Evolutionary conservation across 2,797 vertebrate genomes (phyloP).

Genomic region (Fundulus diaphanus): DNA sequence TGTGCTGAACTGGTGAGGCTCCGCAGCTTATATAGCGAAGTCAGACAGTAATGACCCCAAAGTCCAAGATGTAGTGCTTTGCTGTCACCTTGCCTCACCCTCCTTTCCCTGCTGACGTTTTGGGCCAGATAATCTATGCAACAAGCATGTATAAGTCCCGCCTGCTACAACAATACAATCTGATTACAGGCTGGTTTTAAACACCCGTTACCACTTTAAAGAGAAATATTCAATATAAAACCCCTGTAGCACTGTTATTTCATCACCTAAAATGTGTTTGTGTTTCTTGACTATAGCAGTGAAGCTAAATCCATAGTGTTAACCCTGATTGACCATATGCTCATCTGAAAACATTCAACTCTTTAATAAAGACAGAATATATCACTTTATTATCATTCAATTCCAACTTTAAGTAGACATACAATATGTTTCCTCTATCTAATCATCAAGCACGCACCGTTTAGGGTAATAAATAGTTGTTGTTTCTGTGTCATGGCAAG

Average conservation of each 20-base stretch:
- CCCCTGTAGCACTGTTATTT: background rate
- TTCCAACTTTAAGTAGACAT: slow-evolving; percentile 34
- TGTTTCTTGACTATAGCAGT: background rate
- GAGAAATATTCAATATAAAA: background rate
- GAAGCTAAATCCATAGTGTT: background rate
- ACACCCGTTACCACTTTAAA: background rate
- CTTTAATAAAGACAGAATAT: slow-evolving; percentile 1
- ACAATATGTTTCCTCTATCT: slow-evolving; percentile 10
- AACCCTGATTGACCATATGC: slow-evolving; percentile 16
- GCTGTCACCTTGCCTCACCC: slow-evolving; percentile 70
- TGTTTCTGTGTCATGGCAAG: slow-evolving; percentile 45
- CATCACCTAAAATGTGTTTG: background rate
- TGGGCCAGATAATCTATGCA: slow-evolving; percentile 23
- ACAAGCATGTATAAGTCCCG: background rate
- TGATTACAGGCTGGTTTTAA: background rate
- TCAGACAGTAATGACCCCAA: slow-evolving; percentile 61
- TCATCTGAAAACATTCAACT: slow-evolving; percentile 14
- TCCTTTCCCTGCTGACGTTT: slow-evolving; percentile 21
- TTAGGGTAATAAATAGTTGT: slow-evolving; percentile 11
- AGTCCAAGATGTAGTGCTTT: slow-evolving; percentile 70
- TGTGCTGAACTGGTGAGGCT: slow-evolving; percentile 33
- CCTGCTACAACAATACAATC: background rate
- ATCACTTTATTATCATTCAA: slow-evolving; percentile 22
- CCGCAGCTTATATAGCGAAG: slow-evolving; percentile 62
- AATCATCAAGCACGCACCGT: slow-evolving; percentile 20